Evolutionary conservation across 2,888 invertebrate species (phyloP), one percentile per base, ranked within the genome.

Genomic region (Pycnomerus fuliginosus): DNA sequence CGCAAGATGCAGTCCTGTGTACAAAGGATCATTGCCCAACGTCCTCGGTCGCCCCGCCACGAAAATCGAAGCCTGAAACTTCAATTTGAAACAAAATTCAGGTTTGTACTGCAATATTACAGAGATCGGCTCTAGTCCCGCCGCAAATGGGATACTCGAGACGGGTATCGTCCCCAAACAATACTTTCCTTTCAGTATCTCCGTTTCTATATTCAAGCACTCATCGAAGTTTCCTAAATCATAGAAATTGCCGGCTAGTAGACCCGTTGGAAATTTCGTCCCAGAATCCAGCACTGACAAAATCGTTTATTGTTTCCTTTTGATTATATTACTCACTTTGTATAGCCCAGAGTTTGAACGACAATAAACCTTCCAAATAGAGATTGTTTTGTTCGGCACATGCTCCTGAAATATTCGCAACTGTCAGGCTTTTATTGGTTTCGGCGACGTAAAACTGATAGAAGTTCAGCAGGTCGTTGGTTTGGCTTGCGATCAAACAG

Each of bases 151-250:
- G 16, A 31, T n/a, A 3, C 31, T 15, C 2, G 31, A 15, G 12
- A 39, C 12, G 7, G 40, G 25, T 34, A 35, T 16, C 16, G 30
- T 34, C 1, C 40, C 45, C 10, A 41, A 28, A 16, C 47, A 47
- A 27, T 42, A 47, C 34, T 47, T 47, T 10, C 47, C 47, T 5
- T 1, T n/a, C 1, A 27, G 8, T 3, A 24, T 15, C 4, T 16
- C 24, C 1, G 10, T 24, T 22, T 32, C 27, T 8, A 38, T 24
- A 11, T 23, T 25, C 3, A 28, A 24, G 20, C 47, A 47, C 12
- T 36, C 47, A 11, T 47, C 47, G 25, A 42, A 47, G 28, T 42
- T 29, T 12, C 47, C 47, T 10, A 47, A 33, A 37, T 41, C 47
- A 15, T 23, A 47, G 5, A 33, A 42, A 24, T 47, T 42, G 2